Base-by-base conservation (phyloP, 2,113 vertebrate species). In the Ceuthmochares aereus region DNA sequence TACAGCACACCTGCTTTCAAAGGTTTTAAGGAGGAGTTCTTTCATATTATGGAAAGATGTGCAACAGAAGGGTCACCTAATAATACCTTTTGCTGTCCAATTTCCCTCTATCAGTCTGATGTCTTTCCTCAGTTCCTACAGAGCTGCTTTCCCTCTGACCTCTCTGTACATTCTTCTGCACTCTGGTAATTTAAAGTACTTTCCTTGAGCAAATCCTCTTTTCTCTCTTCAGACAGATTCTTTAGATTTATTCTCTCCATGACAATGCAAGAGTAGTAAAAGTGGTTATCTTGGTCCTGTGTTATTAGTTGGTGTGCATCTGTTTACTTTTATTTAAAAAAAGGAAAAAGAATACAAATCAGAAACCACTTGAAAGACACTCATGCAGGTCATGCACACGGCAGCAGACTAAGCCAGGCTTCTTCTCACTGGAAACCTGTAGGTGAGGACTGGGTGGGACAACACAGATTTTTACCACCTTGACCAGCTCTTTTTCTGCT, bases 301-400 rank as follows among this genome's bases (percentile, higher is more conserved):
- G 19, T 54, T 74, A 25, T 67, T 66, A 37, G 51, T 13, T 69
- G 54, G 21, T 32, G 13, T 37, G 86, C 3, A n/a, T 22, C 1
- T 79, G 4, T 52, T 55, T 23, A 22, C 15, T 63, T 80, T 32
- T 58, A 26, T 64, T 73, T 9, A 19, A 47, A 52, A 52, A 13
- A 59, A 29, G 4, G 15, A 52, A 34, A 40, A n/a, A 14, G 12
- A 55, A 25, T 25, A 32, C 3, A 80, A 30, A 30, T 42, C 21
- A 84, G 12, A 83, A 79, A 36, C 45, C 5, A 19, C 12, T 51
- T 58, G n/a, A 59, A 68, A 49, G 26, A 9, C 9, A 2, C 10
- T 12, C 0, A 2, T 42, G 21, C 8, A 43, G 20, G 21, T 68
- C 32, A 3, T 47, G 10, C 3, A 4, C 3, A 2, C 10, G 27